Evolutionary conservation across 1,140 invertebrate genomes (phyloP).

Genomic region (Notospermus geniculatus): DNA sequence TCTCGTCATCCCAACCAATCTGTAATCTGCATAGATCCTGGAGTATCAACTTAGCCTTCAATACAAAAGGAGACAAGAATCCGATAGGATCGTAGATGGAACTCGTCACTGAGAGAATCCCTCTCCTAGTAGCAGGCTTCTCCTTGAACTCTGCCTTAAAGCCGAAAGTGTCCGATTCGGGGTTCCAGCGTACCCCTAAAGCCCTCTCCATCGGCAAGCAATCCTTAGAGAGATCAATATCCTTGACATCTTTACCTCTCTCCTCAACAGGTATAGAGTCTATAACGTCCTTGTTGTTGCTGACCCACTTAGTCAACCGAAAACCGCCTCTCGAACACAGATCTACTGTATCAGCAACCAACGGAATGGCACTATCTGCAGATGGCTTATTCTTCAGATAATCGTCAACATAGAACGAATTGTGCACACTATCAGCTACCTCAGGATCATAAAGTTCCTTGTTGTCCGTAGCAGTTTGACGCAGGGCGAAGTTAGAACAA

Average conservation of each 20-base stretch:
- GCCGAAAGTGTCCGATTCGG: constrained; percentile 2
- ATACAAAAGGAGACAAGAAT: constrained; percentile 18
- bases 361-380: constrained; percentile 12
- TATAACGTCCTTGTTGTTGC: constrained; percentile 15
- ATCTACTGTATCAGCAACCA: constrained; percentile 5
- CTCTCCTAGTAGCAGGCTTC: not conserved
- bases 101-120: no score
- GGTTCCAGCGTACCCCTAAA: constrained; percentile 4
- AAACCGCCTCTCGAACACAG: constrained; percentile 14
- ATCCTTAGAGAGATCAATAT: constrained; percentile 4
- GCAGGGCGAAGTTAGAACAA: constrained; percentile 20
- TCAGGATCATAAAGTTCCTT: not conserved
- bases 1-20: constrained; percentile 12
- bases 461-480: constrained; percentile 18
- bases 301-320: not conserved
- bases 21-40: constrained; percentile 15
- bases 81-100: no score
- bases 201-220: constrained; percentile 5
- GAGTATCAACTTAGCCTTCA: constrained; percentile 9
- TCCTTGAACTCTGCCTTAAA: constrained; percentile 5
- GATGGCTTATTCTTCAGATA: constrained; percentile 11
- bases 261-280: constrained; percentile 15
- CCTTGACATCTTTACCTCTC: no score
- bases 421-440: constrained; percentile 2
- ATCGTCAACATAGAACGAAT: constrained; percentile 29